Evolutionary conservation across 2,888 invertebrate species (phyloP).

Genomic region (Proisotoma minuta): DNA sequence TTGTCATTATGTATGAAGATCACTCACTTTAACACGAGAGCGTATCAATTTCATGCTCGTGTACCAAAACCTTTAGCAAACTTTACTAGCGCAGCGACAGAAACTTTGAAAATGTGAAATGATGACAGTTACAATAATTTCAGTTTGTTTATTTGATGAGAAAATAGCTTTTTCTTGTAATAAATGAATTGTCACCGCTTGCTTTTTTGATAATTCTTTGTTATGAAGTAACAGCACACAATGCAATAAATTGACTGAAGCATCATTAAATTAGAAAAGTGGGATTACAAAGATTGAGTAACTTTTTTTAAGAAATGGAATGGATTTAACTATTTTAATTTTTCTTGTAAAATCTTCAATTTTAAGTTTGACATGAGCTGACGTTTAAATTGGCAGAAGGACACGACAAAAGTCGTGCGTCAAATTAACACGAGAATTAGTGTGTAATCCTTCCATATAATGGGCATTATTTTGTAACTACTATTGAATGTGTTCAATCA

Average conservation of each 20-base stretch:
- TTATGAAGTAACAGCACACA: not conserved
- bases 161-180: too few species aligned
- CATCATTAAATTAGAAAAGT: constrained; percentile 4
- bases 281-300: not conserved
- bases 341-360: not conserved
- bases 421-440: not conserved
- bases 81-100: too few species aligned
- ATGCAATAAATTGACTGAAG: not conserved
- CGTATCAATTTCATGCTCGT: constrained; percentile 2
- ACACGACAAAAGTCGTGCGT: constrained; percentile 2
- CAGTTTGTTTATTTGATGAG: not conserved
- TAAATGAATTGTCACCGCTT: too few species aligned
- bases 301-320: not conserved
- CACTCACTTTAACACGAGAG: not conserved
- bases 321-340: not conserved
- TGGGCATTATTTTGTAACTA: too few species aligned
- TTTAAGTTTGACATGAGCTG: not conserved
- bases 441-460: too few species aligned
- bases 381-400: not conserved
- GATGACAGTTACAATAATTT: not conserved
- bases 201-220: not conserved
- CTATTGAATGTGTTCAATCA: too few species aligned
- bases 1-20: not conserved
- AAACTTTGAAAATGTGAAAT: not conserved
- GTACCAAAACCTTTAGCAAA: not conserved